These are phyloP conservation scores for Listronotus bonariensis DNA, from an alignment of 1,140 invertebrate species.

Conservation along the genomic window DNA sequence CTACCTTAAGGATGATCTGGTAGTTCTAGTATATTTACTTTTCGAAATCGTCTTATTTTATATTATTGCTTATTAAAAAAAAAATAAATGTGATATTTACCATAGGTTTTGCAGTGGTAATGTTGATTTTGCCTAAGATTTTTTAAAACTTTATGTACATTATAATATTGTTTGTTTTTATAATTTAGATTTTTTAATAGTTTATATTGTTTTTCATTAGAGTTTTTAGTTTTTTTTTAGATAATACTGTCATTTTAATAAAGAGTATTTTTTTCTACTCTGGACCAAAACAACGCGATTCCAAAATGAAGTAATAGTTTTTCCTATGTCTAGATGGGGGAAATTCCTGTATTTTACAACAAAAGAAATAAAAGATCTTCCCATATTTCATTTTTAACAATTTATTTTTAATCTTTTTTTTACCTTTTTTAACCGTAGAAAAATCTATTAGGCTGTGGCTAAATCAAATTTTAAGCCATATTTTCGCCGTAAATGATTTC, in stretches of 20 bases:
- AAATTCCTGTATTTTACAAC: no score
- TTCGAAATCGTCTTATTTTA: background rate
- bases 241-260: background rate
- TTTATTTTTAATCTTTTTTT: no score
- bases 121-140: slow-evolving; percentile 10
- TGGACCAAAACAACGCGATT: slow-evolving; percentile 1
- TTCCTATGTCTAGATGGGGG: no score
- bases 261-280: background rate
- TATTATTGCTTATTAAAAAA: slow-evolving; percentile 6
- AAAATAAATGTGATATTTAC: slow-evolving; percentile 27
- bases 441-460: no score
- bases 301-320: no score
- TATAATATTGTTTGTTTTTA: slow-evolving; percentile 9
- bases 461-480: no score
- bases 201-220: slow-evolving; percentile 1
- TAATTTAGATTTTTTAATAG: slow-evolving; percentile 5
- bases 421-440: no score
- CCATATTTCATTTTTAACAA: no score
- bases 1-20: no score
- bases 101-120: slow-evolving; percentile 21
- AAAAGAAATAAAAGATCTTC: no score
- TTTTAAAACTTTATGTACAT: background rate
- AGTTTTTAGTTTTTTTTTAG: background rate
- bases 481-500: no score
- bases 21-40: no score